Conservation (phyloP, 2,797 vertebrate species). For the Discoglossus pictus region DNA sequence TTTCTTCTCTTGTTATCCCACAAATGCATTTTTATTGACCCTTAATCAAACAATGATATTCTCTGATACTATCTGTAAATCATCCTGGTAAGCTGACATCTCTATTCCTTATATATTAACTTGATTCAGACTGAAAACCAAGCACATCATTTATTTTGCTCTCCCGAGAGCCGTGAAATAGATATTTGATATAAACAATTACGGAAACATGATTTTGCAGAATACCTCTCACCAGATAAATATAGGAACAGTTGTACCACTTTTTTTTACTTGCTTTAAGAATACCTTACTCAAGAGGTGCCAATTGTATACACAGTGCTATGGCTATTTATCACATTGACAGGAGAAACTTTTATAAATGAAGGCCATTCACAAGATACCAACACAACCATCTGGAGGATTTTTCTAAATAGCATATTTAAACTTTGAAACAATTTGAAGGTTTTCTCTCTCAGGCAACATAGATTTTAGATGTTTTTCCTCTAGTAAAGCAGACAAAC, state of each 20-base stretch:
- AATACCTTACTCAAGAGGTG: background rate
- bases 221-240: background rate
- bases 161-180: background rate
- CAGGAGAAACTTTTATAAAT: background rate
- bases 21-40: no score
- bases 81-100: no score
- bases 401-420: no score
- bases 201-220: background rate
- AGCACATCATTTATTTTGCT: background rate
- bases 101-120: no score
- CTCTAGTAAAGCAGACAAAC: background rate
- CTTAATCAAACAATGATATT: no score
- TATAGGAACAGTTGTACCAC: background rate
- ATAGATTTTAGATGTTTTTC: background rate
- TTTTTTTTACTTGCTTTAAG: background rate
- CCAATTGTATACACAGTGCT: no score
- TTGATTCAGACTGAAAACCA: no score
- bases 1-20: no score
- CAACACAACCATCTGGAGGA: background rate
- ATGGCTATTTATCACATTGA: background rate
- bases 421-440: background rate
- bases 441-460: background rate
- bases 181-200: constrained; percentile 4
- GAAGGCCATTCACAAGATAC: background rate
- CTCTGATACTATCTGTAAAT: no score